Evolutionary conservation across 2,797 vertebrate genomes (phyloP).

Genomic region (Bradypodion pumilum): DNA sequence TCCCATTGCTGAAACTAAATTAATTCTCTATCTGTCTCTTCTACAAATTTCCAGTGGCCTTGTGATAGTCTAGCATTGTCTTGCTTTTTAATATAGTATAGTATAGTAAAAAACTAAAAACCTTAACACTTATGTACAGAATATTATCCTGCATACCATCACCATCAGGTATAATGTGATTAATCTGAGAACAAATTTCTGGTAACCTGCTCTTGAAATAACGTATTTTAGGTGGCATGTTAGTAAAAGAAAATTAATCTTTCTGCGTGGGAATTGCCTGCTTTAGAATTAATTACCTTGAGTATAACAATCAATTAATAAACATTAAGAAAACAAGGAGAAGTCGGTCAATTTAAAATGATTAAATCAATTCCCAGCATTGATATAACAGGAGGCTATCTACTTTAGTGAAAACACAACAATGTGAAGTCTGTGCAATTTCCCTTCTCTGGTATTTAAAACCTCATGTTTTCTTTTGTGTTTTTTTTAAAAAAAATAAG

Average conservation of each 20-base stretch:
- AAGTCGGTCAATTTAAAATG: slow-evolving; percentile 77
- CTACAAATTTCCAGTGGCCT: neutral
- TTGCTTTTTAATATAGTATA: slow-evolving; percentile 40
- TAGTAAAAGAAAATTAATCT: slow-evolving; percentile 76
- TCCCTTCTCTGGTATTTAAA: slow-evolving; percentile 61
- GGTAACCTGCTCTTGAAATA: slow-evolving; percentile 64
- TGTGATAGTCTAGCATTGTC: slow-evolving; percentile 27
- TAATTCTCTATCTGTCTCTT: neutral
- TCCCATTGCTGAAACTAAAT: neutral
- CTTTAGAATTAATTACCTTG: slow-evolving; percentile 74
- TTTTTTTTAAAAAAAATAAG: slow-evolving; percentile 68
- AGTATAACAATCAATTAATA: slow-evolving; percentile 77
- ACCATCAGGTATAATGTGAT: slow-evolving; percentile 70
- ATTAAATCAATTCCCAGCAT: slow-evolving; percentile 73
- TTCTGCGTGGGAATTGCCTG: slow-evolving; percentile 72
- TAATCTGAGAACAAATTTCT: slow-evolving; percentile 70
- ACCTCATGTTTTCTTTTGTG: slow-evolving; percentile 61
- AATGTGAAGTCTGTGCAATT: slow-evolving; percentile 50
- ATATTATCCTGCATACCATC: slow-evolving; percentile 61
- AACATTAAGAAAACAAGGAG: slow-evolving; percentile 75
- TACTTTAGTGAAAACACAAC: slow-evolving; percentile 54
- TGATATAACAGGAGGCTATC: slow-evolving; percentile 65
- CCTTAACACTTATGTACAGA: slow-evolving; percentile 60
- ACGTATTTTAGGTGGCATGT: slow-evolving; percentile 64
- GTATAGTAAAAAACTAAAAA: slow-evolving; percentile 54